Base-by-base conservation (phyloP, 1,140 invertebrate species). In the Cyrtorhinus lividipennis region DNA sequence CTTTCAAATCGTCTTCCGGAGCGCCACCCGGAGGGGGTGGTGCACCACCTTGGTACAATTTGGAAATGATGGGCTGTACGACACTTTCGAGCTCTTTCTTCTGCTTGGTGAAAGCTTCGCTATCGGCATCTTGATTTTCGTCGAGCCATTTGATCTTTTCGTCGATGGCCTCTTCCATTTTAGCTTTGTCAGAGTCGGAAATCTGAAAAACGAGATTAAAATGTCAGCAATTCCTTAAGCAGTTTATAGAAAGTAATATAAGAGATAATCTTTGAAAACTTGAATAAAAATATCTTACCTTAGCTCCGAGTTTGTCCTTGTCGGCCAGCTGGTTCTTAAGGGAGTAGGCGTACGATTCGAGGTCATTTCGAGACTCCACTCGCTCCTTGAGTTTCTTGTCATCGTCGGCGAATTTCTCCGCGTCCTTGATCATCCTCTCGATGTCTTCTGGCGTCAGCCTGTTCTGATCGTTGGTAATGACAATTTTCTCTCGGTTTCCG, bases 111-210 rank as follows among this genome's bases (percentile, higher is more conserved):
- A 92, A 92, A 59, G 95, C 92, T 70, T 96, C 92, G 0, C 87
- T 80, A 56, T 98, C 93, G 2, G 90, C 88, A 66, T 98, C 95
- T 67, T 87, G 85, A 75, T 99, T 95, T 65, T 90, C 85, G 75
- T 99, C 96, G 44, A 99, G 77, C 96, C 96, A 99, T 72, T 97
- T 95, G 71, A 99, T 98, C 63, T 92, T 89, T 67, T 95, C 92
- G 66, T 98, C 94, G 69, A 98, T 90, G 22, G 91, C 92, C 68
- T 88, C 85, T 72, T 97, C 95, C 80, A 99, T 93, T 69, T 94
- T 98, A 2, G 87, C 77, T 74, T 98, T 99, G 60, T 99, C 96
- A 2, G 90, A 85, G 61, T 90, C 91, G 67, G 80, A 82, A 27
- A 92, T 69, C 76, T 78, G 68, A 61, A 69, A 65, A 38, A 26